Base-by-base conservation (phyloP, 2,888 invertebrate genomes). In the Ichneumon xanthorius region DNA sequence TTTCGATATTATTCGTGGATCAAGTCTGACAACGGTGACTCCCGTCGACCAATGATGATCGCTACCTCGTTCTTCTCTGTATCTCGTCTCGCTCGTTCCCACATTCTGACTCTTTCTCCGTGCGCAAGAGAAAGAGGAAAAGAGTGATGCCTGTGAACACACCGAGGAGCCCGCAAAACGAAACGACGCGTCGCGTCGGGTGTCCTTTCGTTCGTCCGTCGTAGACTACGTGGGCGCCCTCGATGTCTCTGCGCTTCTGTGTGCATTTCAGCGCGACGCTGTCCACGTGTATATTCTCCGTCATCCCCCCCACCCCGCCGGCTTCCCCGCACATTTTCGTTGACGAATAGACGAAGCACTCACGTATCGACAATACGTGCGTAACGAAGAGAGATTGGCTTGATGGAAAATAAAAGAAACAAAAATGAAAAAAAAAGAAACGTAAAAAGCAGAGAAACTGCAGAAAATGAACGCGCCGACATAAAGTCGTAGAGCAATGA, bases 71-170 rank as follows among this genome's bases (percentile, higher is more conserved):
- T 79, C 85, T 77, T 86, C 80, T 77, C 77, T 70, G 19, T 53
- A 40, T 63, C 78, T 86, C 86, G 85, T 83, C 86, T 82, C 86
- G 87, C 80, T 87, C 84, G 77, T 88, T 86, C 87, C 80, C 86
- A 84, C 84, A 86, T 87, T 85, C 79, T 84, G 83, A 85, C 53
- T 67, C 79, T 53, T 40, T 40, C 45, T 45, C 55, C 26, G 30
- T 58, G 45, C 11, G 26, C 53, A 14, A n/a, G n/a, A 22, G 33
- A 14, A 22, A 7, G 48, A n/a, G 22, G 14, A 50, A 50, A 33
- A 50, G 63, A 33, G 63, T 2, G 37, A 63, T 40, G 40, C 40
- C 9, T 1, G 7, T 9, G 37, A 19, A 22, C 33, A 22, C 33
- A 63, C 33, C 63, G 33, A 33, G 63, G 7, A 30, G 26, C 50